Conservation (phyloP, 1,140 invertebrate species). For the Caenorhabditis tropicalis region DNA sequence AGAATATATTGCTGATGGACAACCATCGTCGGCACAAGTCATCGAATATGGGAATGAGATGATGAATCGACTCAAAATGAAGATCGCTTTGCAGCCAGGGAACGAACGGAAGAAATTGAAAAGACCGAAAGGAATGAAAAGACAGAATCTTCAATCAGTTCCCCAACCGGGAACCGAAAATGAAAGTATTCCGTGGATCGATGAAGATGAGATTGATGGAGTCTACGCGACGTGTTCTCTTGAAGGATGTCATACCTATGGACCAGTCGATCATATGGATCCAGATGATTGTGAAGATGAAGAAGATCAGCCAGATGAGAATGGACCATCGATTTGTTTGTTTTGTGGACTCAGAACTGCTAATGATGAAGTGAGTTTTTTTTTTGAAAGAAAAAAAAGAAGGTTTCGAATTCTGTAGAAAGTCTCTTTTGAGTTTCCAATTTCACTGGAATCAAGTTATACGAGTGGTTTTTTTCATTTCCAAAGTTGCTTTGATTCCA, state of each 20-base stretch:
- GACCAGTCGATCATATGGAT: conserved; percentile 59
- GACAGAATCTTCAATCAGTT: background rate
- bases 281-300: conserved; percentile 50
- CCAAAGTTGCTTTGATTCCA: no score
- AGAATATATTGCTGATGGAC: conserved; percentile 46
- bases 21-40: conserved; percentile 20
- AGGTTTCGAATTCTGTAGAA: no score
- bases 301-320: conserved; percentile 48
- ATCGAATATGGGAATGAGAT: conserved; percentile 1
- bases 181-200: conserved; percentile 49
- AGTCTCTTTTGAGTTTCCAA: no score
- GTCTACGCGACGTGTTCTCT: conserved; percentile 49
- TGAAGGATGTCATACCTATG: conserved; percentile 27
- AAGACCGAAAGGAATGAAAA: background rate
- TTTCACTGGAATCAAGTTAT: no score
- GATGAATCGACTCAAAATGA: background rate
- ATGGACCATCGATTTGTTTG: background rate
- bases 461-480: no score
- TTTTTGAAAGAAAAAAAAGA: no score
- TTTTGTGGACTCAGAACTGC: background rate
- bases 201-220: conserved; percentile 50
- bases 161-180: background rate
- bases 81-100: background rate
- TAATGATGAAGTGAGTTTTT: background rate
- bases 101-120: conserved; percentile 1